Base-by-base conservation (phyloP, 2,888 invertebrate species). In the Tryphoninae sp. region DNA sequence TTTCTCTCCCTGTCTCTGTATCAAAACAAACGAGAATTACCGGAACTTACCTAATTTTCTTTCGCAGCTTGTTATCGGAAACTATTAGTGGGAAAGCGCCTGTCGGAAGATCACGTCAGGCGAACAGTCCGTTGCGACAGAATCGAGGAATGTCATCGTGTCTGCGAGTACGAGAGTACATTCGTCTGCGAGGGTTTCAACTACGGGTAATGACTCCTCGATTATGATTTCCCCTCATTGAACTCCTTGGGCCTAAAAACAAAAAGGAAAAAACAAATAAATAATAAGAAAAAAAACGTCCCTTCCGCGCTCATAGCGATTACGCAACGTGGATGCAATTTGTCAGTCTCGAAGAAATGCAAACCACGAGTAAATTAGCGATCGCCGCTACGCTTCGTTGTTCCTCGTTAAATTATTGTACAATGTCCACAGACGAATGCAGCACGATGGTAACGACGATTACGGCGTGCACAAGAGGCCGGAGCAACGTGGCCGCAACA, bases 131-230 rank as follows among this genome's bases (percentile, higher is more conserved):
- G 94, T 4, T 96, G 96, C 88, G 96, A 96, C 87, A 93, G 94
- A 0, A 93, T 96, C 0, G 95, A 96, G 86, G 96, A 96, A 87
- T 97, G 97, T 89, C 94, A 96, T 89, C 92, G 94, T 55, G 95
- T 96, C 86, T 97, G 97, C 86, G 95, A 95, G 1, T 93, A 94
- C 6, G 97, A 97, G 89, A 95, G 94, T 88, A 93, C 94, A 69
- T 97, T 97, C 89, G 94, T 94, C 84, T 97, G 97, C 89, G 96
- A 96, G 92, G 97, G 96, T 85, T 97, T 97, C 89, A 97, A 96
- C 91, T 97, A 96, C 92, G 94, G 96, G 94, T 95, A 91, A 92
- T 90, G n/a, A 55, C n/a, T 16, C n/a, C n/a, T 19, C 51, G 51
- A 69, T 51, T 16, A 23, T 61, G 19, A 58, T 26, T 51, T 26